phyloP scores from a whole-genome alignment of 2,113 vertebrate species.

The Lepus timidus region DNA sequence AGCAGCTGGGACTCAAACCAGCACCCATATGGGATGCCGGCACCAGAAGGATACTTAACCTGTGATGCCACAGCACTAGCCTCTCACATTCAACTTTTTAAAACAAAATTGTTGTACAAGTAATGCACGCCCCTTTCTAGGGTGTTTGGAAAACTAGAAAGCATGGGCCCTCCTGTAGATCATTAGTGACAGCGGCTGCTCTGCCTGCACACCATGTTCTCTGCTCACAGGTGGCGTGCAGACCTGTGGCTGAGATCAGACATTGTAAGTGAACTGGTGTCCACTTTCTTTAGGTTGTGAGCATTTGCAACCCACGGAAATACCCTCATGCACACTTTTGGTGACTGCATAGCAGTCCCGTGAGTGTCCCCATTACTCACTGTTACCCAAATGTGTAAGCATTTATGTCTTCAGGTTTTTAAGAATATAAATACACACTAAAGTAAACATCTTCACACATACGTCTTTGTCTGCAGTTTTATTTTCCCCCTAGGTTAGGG shows the following conservation, averaged over 20 bases:
- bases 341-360: not conserved
- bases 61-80: too few species aligned
- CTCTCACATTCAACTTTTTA: too few species aligned
- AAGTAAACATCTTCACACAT: not conserved
- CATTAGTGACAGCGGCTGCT: not conserved
- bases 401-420: not conserved
- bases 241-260: not conserved
- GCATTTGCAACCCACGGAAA: not conserved
- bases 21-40: too few species aligned
- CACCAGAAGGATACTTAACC: too few species aligned
- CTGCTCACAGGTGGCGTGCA: not conserved
- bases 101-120: not conserved
- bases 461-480: not conserved
- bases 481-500: not conserved
- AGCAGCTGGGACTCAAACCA: too few species aligned
- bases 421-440: not conserved
- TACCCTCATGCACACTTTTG: not conserved
- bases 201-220: not conserved
- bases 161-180: not conserved
- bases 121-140: not conserved
- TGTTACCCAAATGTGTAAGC: not conserved
- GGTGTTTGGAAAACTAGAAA: slow-evolving; percentile 1
- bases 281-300: not conserved
- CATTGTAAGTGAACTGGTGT: too few species aligned
- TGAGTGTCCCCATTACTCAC: not conserved